Evolutionary conservation across 2,113 vertebrate genomes (phyloP).

Genomic region (Typhlomys cinereus): DNA sequence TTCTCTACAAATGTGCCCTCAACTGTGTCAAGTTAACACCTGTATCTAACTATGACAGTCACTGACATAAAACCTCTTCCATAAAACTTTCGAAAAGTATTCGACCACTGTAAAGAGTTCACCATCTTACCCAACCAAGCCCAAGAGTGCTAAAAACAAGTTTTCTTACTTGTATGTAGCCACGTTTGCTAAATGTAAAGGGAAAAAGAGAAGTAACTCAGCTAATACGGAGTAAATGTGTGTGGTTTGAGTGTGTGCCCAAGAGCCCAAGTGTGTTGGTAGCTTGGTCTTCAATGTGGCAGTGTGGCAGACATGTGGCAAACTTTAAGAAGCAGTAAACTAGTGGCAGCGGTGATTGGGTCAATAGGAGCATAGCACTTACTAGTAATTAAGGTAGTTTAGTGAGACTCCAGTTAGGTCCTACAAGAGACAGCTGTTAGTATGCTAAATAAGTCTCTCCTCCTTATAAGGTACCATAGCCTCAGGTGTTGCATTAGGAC

Average conservation of each 20-base stretch:
- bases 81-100: conserved; percentile 77
- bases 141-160: conserved; percentile 73
- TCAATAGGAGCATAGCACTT: background rate
- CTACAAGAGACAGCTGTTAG: background rate
- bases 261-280: background rate
- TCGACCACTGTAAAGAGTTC: conserved; percentile 78
- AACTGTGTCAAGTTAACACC: no score
- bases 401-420: background rate
- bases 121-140: conserved; percentile 80
- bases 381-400: background rate
- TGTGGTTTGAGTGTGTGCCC: background rate
- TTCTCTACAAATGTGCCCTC: no score
- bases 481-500: background rate
- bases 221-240: conserved; percentile 41
- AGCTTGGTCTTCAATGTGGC: background rate
- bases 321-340: background rate
- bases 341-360: background rate
- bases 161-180: conserved; percentile 83
- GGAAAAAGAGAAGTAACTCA: conserved; percentile 79
- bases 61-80: conserved; percentile 81
- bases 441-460: background rate
- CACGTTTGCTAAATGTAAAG: conserved; percentile 71
- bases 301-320: background rate
- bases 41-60: no score
- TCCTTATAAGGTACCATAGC: background rate